Conservation (phyloP, 2,797 vertebrate species). For the Hybognathus amarus region DNA sequence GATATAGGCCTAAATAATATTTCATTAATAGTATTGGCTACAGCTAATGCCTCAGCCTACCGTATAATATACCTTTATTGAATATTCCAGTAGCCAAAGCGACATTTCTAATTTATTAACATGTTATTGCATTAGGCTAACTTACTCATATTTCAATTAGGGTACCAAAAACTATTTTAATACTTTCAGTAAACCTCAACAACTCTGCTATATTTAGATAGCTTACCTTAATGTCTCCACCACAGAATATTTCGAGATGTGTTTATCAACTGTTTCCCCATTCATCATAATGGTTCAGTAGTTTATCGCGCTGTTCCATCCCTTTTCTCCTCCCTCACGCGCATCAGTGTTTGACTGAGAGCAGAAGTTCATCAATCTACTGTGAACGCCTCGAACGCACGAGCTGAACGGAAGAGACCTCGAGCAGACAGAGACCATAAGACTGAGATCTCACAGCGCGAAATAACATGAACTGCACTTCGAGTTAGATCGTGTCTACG, state of each 20-base stretch:
- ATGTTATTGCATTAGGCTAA: too few species aligned
- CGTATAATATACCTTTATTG: too few species aligned
- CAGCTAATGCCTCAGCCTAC: too few species aligned
- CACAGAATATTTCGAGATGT: not conserved
- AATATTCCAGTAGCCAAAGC: not conserved
- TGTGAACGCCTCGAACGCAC: not conserved
- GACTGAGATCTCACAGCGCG: not conserved
- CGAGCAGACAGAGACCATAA: slow-evolving; percentile 10
- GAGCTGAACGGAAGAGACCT: not conserved
- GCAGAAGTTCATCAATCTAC: slow-evolving; percentile 37
- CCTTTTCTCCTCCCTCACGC: slow-evolving; percentile 42
- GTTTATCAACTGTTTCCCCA: not conserved
- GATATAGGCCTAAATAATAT: too few species aligned
- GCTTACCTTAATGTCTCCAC: too few species aligned
- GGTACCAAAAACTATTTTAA: not conserved
- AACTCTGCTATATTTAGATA: not conserved
- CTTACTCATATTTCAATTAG: too few species aligned
- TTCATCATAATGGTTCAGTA: not conserved
- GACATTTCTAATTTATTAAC: not conserved
- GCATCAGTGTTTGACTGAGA: slow-evolving; percentile 25
- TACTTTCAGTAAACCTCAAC: not conserved
- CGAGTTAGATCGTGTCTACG: not conserved
- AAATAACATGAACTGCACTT: not conserved
- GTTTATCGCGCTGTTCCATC: not conserved
- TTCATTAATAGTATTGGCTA: too few species aligned